Percentiles rank a stretch among this genome's conserved stretches.
phyloP scores from a whole-genome alignment of 64 coral and sea anemone species.

The Stylophora pistillata region DNA sequence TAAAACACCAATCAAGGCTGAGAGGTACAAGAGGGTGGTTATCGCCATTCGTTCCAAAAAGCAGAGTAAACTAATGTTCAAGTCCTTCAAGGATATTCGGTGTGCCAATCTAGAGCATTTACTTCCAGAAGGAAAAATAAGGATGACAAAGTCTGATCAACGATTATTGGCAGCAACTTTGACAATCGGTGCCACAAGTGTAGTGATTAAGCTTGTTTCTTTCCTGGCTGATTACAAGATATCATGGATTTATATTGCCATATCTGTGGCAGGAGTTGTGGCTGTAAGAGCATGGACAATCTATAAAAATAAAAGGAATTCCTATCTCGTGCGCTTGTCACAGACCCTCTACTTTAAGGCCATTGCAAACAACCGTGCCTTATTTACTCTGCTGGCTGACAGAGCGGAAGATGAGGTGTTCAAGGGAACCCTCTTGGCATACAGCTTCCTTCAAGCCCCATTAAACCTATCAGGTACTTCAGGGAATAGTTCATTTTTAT shows the following conservation, averaged over 20 bases:
- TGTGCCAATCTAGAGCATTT: slow-evolving; percentile 88
- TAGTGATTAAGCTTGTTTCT: slow-evolving; percentile 73
- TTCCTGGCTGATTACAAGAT: slow-evolving; percentile 81
- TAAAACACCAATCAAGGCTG: slow-evolving; percentile 20
- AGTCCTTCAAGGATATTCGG: slow-evolving; percentile 87
- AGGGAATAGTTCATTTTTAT: neutral
- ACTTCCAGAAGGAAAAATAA: slow-evolving; percentile 88
- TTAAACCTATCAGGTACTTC: neutral
- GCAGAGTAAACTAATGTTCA: slow-evolving; percentile 77
- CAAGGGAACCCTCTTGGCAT: slow-evolving; percentile 73
- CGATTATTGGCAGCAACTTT: slow-evolving; percentile 56
- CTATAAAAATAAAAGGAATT: slow-evolving; percentile 88
- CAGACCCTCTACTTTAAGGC: slow-evolving; percentile 87
- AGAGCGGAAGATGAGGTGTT: slow-evolving; percentile 84
- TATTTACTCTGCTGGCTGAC: slow-evolving; percentile 70
- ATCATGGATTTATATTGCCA: slow-evolving; percentile 64
- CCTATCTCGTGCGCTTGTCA: slow-evolving; percentile 78
- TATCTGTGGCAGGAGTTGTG: slow-evolving; percentile 59
- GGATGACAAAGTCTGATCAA: slow-evolving; percentile 82
- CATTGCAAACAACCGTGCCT: slow-evolving; percentile 91
- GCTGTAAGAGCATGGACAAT: slow-evolving; percentile 78
- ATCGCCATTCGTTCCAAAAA: slow-evolving; percentile 81
- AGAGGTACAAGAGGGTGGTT: slow-evolving; percentile 88
- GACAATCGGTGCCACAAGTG: slow-evolving; percentile 52
- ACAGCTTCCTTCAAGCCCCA: slow-evolving; percentile 82